Evolutionary conservation across 2,113 vertebrate species (phyloP).

Genomic region (Speoplatyrhinus poulsoni): DNA sequence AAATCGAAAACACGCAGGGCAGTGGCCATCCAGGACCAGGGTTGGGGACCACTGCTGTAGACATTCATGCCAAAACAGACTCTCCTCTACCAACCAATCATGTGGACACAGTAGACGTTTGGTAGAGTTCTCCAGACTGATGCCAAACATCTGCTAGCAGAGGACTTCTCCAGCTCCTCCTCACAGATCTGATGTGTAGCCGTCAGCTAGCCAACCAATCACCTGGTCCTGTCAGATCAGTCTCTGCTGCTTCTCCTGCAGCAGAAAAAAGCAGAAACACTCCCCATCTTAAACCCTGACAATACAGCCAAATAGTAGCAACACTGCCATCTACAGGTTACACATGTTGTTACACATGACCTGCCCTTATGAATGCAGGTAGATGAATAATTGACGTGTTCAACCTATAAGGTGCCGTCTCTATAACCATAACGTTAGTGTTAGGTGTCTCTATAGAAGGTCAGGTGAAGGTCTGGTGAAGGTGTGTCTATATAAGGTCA

Average conservation of each 20-base stretch:
- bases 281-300: too few relatives aligned
- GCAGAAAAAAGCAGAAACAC: background rate
- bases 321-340: too few relatives aligned
- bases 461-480: too few relatives aligned
- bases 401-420: too few relatives aligned
- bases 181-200: constrained; percentile 1
- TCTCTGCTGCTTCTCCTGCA: constrained; percentile 62
- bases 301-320: background rate
- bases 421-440: too few relatives aligned
- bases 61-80: constrained; percentile 1
- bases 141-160: constrained; percentile 42
- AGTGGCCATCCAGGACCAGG: too few relatives aligned
- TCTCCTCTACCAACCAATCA: constrained; percentile 11
- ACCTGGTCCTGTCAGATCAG: background rate
- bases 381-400: too few relatives aligned
- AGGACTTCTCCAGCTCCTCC: background rate
- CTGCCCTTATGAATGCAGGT: too few relatives aligned
- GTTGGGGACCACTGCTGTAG: background rate
- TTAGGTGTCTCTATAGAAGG: too few relatives aligned
- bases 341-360: too few relatives aligned
- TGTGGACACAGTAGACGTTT: constrained; percentile 20
- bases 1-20: too few relatives aligned
- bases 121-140: constrained; percentile 29
- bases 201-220: constrained; percentile 29
- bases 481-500: too few relatives aligned